Percentiles rank a stretch among this genome's conserved stretches.
phyloP scores from a whole-genome alignment of 1,140 invertebrate genomes.

The Uloborus diversus region DNA sequence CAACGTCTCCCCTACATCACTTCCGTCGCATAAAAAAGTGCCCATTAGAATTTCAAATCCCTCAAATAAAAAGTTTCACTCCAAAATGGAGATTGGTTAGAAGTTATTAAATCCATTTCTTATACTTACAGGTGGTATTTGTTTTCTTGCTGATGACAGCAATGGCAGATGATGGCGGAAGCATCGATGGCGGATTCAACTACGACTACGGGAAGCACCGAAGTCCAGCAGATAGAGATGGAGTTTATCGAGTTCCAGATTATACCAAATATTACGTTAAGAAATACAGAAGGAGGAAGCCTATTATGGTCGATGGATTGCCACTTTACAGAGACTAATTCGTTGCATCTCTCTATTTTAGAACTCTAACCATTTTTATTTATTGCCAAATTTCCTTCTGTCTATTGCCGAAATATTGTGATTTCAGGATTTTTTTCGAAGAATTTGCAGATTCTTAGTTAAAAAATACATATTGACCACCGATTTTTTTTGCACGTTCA shows the following conservation, averaged over 20 bases:
- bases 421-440: too few species aligned
- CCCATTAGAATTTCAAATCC: too few species aligned
- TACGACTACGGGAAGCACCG: slow-evolving; percentile 30
- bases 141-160: neutral
- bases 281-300: slow-evolving; percentile 29
- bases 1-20: too few species aligned
- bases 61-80: neutral
- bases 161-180: slow-evolving; percentile 23
- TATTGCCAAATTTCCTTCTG: too few species aligned
- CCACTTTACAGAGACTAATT: slow-evolving; percentile 36
- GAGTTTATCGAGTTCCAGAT: neutral
- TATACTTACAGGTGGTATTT: slow-evolving; percentile 1
- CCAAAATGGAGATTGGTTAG: neutral
- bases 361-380: too few species aligned
- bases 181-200: slow-evolving; percentile 37
- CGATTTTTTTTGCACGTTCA: too few species aligned
- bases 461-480: too few species aligned
- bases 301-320: slow-evolving; percentile 5
- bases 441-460: too few species aligned
- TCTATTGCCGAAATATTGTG: too few species aligned
- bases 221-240: neutral
- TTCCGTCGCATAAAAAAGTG: too few species aligned
- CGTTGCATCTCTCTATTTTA: neutral
- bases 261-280: slow-evolving; percentile 30
- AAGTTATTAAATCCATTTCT: neutral